Evolutionary conservation across 2,113 vertebrate species (phyloP), one percentile per base, ranked within the genome.

Genomic region (Channa maculata): DNA sequence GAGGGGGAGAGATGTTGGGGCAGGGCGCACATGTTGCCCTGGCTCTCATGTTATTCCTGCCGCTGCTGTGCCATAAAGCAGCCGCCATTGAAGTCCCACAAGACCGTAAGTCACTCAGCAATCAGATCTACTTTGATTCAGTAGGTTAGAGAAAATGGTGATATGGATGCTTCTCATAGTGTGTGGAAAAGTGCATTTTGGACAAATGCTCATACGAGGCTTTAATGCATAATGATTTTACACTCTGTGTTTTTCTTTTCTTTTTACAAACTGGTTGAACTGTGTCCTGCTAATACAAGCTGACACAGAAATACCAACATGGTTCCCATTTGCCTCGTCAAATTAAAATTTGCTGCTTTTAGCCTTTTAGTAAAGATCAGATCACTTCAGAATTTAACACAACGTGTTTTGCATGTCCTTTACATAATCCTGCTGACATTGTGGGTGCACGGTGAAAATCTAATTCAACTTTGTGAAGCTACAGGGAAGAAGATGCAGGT

Each of bases 1-100:
- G 79, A 85, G 12, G 78, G 75, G 81, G 77, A 93, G 92, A 83
- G 76, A 98, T 98, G 97, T 93, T 91, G 89, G 80, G 75, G 67
- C 92, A 81, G 86, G 79, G 91, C 77, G 53, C 45, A 53, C 85
- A 2, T 81, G 83, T 75, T 76, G 71, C 87, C 83, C 67, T 92
- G 4, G 67, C 69, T 53, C 83, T 90, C 43, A 33, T 93, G 43
- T 94, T 90, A 8, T 61, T 96, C 1, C 77, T 93, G 48, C 90
- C 96, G 82, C 93, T 89, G 74, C 87, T 96, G 55, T 95, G 94
- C 78, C 88, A 79, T 65, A 81, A 95, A 6, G 75, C 77, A n/a
- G 79, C 87, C 33, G 24, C 94, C 85, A 98, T 98, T 0, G 95
- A 98, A 74, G 96, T 98, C 54, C 97, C 97, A 38, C 92, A 94